Evolutionary conservation across 1,140 invertebrate species (phyloP), one percentile per base, ranked within the genome.

Genomic region (Monomorium pharaonis): DNA sequence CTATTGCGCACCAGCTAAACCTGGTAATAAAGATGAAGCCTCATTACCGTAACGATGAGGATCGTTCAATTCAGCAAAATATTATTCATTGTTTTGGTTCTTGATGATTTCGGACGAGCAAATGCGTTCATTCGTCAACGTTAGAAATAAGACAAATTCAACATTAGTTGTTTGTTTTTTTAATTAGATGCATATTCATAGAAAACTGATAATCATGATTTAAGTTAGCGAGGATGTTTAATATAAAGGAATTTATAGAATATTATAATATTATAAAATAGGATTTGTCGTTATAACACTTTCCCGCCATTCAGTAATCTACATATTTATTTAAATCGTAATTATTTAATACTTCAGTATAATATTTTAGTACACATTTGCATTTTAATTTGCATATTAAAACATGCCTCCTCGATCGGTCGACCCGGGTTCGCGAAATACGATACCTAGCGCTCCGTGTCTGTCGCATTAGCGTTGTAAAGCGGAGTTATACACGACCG

Each of bases 381-480:
- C 93, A 94, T 94, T 94, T 94, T 94, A 94, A 94, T 94, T 94
- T 94, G 92, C 93, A 94, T 94, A 94, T 93, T 93, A 93, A 94
- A 94, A 92, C 90, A 90, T 90, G 86, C 70, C 86, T 93, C 85
- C 90, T 90, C 92, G 87, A 94, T 93, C 92, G 87, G 86, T 60
- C 87, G 75, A 83, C 86, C 89, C 58, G 81, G 81, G 86, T 56
- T 30, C 76, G 44, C 90, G 93, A 94, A 94, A 94, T 94, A 92
- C 89, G 92, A 94, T 94, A 94, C 87, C 90, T 80, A 65, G 84
- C 69, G 80, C 87, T 87, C 56, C 86, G 86, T 86, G 89, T 83
- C 87, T 90, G 93, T 94, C 93, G 94, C 91, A 93, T 94, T 94
- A 94, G 92, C 92, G 93, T 94, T 92, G 91, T 91, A 92, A 91